Evolutionary conservation across 2,888 invertebrate genomes (phyloP).

Genomic region (Cryptops parisi): DNA sequence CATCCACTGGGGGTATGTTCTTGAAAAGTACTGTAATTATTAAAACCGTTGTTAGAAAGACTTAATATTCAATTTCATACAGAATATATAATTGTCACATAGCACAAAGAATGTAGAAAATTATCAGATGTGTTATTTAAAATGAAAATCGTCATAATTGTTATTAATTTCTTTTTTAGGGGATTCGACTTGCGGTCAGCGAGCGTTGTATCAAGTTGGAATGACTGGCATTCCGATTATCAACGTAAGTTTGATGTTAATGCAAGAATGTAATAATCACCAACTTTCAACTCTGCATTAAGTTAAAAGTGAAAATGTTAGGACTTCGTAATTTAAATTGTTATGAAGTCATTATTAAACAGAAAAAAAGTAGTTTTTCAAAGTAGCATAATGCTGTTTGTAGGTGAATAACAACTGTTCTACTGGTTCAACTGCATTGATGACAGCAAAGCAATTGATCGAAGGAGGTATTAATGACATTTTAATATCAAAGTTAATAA

Average conservation of each 20-base stretch:
- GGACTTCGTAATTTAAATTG: not conserved
- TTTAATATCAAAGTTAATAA: too few relatives aligned
- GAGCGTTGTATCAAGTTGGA: slow-evolving; percentile 84
- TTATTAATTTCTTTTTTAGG: slow-evolving; percentile 40
- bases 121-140: too few relatives aligned
- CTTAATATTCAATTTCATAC: too few relatives aligned
- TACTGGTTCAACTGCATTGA: slow-evolving; percentile 84
- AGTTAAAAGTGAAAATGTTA: not conserved
- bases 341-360: slow-evolving; percentile 15
- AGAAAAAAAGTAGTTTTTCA: too few relatives aligned
- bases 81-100: too few relatives aligned
- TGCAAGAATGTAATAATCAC: too few relatives aligned
- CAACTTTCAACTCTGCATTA: too few relatives aligned
- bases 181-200: slow-evolving; percentile 89
- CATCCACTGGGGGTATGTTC: not conserved
- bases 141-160: too few relatives aligned
- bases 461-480: slow-evolving; percentile 66
- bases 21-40: too few relatives aligned
- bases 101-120: too few relatives aligned
- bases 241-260: slow-evolving; percentile 56
- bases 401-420: slow-evolving; percentile 92
- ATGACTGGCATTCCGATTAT: slow-evolving; percentile 94
- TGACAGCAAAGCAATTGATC: slow-evolving; percentile 81
- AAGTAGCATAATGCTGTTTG: too few relatives aligned
- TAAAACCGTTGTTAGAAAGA: too few relatives aligned